Percentiles rank a stretch among this genome's conserved stretches.
phyloP scores from a whole-genome alignment of 2,797 vertebrate genomes.

The Alcedo quadribrachys region DNA sequence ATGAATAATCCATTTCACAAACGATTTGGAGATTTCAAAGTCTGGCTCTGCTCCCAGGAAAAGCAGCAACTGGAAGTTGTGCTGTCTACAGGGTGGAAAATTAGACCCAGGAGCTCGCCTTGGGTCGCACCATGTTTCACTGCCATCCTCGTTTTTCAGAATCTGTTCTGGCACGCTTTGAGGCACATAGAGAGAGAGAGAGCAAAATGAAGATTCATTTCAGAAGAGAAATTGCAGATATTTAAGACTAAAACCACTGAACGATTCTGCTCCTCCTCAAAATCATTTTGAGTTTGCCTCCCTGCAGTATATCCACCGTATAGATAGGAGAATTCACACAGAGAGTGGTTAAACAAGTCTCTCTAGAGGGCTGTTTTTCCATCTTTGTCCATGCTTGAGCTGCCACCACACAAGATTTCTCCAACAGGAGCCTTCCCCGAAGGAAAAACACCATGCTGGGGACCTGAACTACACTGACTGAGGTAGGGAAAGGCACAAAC shows the following conservation, averaged over 20 bases:
- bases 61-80: conserved; percentile 5
- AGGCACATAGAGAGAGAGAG: background rate
- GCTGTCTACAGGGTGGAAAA: conserved; percentile 49
- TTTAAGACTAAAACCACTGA: background rate
- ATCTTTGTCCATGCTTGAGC: background rate
- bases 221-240: background rate
- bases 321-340: rapidly evolving
- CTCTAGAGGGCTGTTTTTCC: background rate
- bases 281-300: background rate
- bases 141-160: background rate
- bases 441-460: rapidly evolving
- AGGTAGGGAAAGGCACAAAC: background rate
- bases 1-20: conserved; percentile 64
- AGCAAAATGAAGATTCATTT: background rate
- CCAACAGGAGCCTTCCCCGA: background rate
- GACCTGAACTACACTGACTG: rapidly evolving
- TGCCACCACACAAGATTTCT: background rate
- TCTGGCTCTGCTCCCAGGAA: conserved; percentile 60
- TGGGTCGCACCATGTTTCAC: conserved; percentile 2
- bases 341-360: background rate
- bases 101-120: conserved; percentile 46
- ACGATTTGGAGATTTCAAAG: conserved; percentile 51
- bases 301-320: rapidly evolving
- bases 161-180: background rate
- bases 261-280: background rate